A percentile compares a stretch with the other conserved stretches of the same genome.
Evolutionary conservation across 2,888 invertebrate species (phyloP).

Genomic region (Malachius bipustulatus): DNA sequence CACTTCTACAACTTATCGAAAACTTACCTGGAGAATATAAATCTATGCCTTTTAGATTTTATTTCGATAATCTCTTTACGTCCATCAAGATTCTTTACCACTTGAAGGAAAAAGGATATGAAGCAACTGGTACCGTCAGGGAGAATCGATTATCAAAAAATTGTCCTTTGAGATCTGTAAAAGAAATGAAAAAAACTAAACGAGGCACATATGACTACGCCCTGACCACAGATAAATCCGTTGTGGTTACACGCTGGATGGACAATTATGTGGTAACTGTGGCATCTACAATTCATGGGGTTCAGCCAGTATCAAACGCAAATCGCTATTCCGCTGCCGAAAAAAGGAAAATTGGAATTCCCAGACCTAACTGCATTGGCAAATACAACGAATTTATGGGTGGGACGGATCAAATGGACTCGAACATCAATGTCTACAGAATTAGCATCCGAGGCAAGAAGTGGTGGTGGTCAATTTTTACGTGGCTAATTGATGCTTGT

Average conservation of each 20-base stretch:
- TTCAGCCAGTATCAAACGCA: constrained; percentile 3
- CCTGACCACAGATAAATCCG: constrained; percentile 4
- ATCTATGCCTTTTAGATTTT: constrained; percentile 6
- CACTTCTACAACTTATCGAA: neutral
- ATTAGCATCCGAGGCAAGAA: neutral
- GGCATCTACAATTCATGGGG: neutral
- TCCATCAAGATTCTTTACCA: constrained; percentile 6
- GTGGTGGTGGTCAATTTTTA: constrained; percentile 1
- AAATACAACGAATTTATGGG: no score
- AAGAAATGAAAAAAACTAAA: constrained; percentile 8
- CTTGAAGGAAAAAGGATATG: constrained; percentile 6
- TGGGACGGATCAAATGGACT: constrained; percentile 1
- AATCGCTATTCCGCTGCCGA: constrained; percentile 8
- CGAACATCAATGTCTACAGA: constrained; percentile 1
- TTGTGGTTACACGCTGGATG: constrained; percentile 3
- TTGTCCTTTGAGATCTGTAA: constrained; percentile 7
- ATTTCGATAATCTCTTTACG: constrained; percentile 8
- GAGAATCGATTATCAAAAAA: constrained; percentile 9
- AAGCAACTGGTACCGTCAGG: constrained; percentile 7
- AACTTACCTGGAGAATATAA: neutral
- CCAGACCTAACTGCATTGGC: constrained; percentile 5
- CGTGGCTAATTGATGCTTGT: neutral
- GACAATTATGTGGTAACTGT: constrained; percentile 5
- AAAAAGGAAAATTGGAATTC: constrained; percentile 8
- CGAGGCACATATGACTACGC: constrained; percentile 4